Percentiles rank a stretch among this genome's conserved stretches.
Conservation (phyloP, 2,888 invertebrate species). For the Cepaea hortensis region DNA sequence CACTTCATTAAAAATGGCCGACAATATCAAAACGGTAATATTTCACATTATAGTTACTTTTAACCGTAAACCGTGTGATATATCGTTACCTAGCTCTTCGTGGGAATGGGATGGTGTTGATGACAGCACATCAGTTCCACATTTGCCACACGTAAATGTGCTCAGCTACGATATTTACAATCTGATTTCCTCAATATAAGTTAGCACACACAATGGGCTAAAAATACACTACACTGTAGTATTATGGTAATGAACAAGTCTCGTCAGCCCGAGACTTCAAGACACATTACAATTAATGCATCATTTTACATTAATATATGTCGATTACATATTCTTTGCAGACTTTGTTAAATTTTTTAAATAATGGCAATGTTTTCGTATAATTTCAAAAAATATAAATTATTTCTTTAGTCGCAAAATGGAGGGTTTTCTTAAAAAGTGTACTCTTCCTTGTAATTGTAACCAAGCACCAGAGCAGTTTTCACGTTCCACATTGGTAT, state of each 20-base stretch:
- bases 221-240: slow-evolving; percentile 44
- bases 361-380: background rate
- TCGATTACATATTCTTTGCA: background rate
- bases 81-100: slow-evolving; percentile 29
- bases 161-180: slow-evolving; percentile 45
- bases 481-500: no score
- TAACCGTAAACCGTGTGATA: background rate
- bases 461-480: no score
- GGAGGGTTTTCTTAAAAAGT: background rate
- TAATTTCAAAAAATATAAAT: background rate
- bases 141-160: slow-evolving; percentile 7
- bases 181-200: slow-evolving; percentile 42
- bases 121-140: slow-evolving; percentile 41
- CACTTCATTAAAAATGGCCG: slow-evolving; percentile 44
- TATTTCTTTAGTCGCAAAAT: slow-evolving; percentile 6
- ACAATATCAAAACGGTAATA: slow-evolving; percentile 36
- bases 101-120: slow-evolving; percentile 4
- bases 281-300: background rate
- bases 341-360: background rate
- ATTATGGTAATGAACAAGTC: slow-evolving; percentile 53
- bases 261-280: slow-evolving; percentile 48
- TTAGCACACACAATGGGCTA: slow-evolving; percentile 45
- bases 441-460: no score
- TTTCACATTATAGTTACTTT: slow-evolving; percentile 12
- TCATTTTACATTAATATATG: background rate